These are phyloP conservation scores for Nomada flava DNA, from an alignment of 2,888 invertebrate genomes.

Conservation along the genomic window DNA sequence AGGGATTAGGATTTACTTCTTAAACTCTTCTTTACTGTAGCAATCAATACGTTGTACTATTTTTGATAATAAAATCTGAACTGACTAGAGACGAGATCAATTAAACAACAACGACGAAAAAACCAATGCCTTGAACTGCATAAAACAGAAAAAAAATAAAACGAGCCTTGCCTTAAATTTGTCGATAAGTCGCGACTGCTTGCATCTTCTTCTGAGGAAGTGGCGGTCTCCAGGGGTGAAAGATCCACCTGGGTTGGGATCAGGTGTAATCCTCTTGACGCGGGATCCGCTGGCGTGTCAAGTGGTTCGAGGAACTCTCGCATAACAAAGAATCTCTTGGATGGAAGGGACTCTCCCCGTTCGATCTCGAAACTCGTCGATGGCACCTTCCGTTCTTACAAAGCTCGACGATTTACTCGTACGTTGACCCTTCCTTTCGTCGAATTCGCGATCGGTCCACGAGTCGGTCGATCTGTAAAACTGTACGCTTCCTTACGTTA, in stretches of 20 bases:
- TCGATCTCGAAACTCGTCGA: slow-evolving; percentile 50
- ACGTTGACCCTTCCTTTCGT: not conserved
- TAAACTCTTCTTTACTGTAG: not conserved
- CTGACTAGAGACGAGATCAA: too few relatives aligned
- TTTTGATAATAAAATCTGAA: not conserved
- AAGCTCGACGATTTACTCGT: slow-evolving; percentile 23
- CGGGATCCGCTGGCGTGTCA: slow-evolving; percentile 60
- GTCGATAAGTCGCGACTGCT: not conserved
- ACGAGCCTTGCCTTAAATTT: not conserved
- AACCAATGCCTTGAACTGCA: not conserved
- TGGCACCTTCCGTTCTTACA: slow-evolving; percentile 32
- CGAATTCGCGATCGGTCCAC: slow-evolving; percentile 4
- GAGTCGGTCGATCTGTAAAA: slow-evolving; percentile 8
- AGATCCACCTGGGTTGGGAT: slow-evolving; percentile 45
- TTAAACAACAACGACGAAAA: too few relatives aligned
- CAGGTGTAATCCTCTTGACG: slow-evolving; percentile 68
- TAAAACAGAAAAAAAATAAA: not conserved
- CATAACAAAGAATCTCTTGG: slow-evolving; percentile 63
- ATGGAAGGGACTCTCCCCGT: slow-evolving; percentile 37
- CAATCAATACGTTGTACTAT: not conserved
- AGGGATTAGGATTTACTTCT: not conserved
- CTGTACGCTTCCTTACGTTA: not conserved
- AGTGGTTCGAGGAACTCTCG: slow-evolving; percentile 60
- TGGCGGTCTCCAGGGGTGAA: not conserved
- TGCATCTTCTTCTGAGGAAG: not conserved